Conservation (phyloP, 2,113 vertebrate genomes). For the Pycnonotus jocosus region DNA sequence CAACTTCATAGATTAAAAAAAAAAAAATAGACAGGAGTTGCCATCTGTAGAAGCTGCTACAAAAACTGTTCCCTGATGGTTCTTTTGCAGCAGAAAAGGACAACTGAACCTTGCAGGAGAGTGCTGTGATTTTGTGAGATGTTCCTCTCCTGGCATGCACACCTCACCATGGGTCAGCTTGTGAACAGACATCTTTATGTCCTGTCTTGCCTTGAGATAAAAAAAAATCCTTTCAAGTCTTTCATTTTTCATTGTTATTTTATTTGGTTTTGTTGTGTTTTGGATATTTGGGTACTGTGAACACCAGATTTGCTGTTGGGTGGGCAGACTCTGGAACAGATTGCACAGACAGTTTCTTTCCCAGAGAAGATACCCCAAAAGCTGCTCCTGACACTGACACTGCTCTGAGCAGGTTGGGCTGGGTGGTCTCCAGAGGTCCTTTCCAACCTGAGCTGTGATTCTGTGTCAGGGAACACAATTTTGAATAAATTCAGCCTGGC, state of each 20-base stretch:
- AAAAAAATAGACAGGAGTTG: background rate
- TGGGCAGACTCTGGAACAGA: background rate
- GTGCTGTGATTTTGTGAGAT: background rate
- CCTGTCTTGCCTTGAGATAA: background rate
- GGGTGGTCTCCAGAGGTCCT: background rate
- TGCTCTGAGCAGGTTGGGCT: background rate
- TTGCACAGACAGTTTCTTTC: background rate
- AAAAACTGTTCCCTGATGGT: background rate
- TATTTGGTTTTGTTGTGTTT: background rate
- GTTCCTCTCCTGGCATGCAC: background rate
- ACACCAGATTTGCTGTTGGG: background rate
- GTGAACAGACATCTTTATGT: background rate
- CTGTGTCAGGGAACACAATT: background rate
- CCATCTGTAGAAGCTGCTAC: background rate
- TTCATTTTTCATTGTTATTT: background rate
- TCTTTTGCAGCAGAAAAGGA: background rate
- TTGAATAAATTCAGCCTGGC: background rate
- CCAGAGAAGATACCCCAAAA: background rate
- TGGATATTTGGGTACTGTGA: background rate
- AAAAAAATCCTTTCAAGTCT: background rate
- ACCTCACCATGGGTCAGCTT: background rate
- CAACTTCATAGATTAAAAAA: background rate
- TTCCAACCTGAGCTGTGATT: background rate
- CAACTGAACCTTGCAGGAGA: background rate
- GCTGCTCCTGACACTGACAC: rapidly evolving